phyloP scores from a whole-genome alignment of 1,140 invertebrate species.

The Limonius californicus region DNA sequence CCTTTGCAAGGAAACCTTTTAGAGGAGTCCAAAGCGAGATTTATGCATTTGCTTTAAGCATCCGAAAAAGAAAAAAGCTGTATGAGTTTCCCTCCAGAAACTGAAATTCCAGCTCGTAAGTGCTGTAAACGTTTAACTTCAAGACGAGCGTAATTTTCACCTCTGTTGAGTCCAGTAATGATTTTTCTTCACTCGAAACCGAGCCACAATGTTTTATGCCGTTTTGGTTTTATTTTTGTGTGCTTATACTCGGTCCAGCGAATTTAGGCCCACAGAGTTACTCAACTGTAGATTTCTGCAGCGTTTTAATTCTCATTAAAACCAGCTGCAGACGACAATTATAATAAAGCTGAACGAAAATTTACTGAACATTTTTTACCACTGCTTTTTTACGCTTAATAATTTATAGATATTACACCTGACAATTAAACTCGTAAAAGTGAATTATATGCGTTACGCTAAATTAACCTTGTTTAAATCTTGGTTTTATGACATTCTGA shows the following conservation, averaged over 20 bases:
- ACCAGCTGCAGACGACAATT: background rate
- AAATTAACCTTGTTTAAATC: no score
- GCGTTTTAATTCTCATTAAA: conserved; percentile 2
- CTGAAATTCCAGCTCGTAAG: conserved; percentile 13
- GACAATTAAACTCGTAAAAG: no score
- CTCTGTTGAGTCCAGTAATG: conserved; percentile 34
- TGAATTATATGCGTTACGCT: no score
- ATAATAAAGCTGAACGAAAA: background rate
- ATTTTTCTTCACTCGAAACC: conserved; percentile 26
- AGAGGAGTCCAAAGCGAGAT: background rate
- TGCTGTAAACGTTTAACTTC: conserved; percentile 21
- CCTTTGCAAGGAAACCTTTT: background rate
- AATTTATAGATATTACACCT: no score
- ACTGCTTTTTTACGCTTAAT: no score
- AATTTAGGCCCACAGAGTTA: conserved; percentile 18
- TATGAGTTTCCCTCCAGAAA: background rate
- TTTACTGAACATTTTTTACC: background rate
- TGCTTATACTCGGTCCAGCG: conserved; percentile 23
- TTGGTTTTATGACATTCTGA: no score
- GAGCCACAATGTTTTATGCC: conserved; percentile 10
- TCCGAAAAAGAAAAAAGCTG: background rate
- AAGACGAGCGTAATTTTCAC: conserved; percentile 34
- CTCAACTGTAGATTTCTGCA: conserved; percentile 1
- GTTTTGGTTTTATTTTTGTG: conserved; percentile 25
- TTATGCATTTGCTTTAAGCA: background rate